phyloP scores from a whole-genome alignment of 2,113 vertebrate genomes.

The Scolopax mira region DNA sequence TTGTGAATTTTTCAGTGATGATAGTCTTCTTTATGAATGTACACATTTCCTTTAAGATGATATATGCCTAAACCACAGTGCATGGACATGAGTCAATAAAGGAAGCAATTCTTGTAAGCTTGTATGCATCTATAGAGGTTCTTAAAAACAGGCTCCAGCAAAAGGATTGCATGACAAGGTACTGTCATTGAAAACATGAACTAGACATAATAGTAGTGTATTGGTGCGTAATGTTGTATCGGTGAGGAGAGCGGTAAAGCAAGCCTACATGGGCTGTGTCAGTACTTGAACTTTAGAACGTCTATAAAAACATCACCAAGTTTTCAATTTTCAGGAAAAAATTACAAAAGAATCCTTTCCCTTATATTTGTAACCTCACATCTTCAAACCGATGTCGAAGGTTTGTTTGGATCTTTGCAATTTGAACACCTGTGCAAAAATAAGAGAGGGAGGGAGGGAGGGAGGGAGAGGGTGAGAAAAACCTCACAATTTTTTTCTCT shows the following conservation, averaged over 20 bases:
- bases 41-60: slow-evolving; percentile 9
- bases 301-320: not conserved
- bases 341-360: not conserved
- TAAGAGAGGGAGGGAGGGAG: not conserved
- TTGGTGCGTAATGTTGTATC: not conserved
- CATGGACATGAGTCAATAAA: slow-evolving; percentile 50
- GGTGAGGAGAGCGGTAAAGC: not conserved
- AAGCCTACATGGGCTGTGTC: not conserved
- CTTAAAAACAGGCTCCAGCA: not conserved
- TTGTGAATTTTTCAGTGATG: not conserved
- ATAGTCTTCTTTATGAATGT: not conserved
- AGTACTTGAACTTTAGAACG: not conserved
- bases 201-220: not conserved
- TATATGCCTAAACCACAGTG: slow-evolving; percentile 3
- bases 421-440: not conserved
- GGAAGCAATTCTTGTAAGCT: slow-evolving; percentile 15
- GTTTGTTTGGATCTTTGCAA: not conserved
- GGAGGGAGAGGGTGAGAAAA: not conserved
- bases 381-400: not conserved
- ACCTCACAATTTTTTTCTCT: not conserved
- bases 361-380: not conserved
- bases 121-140: not conserved
- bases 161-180: not conserved
- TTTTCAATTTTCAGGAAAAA: not conserved
- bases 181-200: not conserved